Conservation (phyloP, 2,113 vertebrate species). For the Gavialis gangeticus region DNA sequence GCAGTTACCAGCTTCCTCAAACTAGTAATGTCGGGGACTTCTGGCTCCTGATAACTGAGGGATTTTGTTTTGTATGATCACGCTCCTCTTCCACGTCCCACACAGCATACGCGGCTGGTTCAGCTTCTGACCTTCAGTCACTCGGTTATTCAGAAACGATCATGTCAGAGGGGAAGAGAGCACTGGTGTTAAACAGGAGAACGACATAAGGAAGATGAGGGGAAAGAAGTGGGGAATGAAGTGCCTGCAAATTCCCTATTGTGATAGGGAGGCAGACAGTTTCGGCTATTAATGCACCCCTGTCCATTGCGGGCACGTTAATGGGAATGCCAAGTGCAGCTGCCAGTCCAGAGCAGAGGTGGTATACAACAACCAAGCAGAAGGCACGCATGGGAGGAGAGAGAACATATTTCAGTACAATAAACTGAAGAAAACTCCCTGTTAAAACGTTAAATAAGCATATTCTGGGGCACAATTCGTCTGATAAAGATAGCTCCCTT, state of each 20-base stretch:
- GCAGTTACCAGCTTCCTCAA: background rate
- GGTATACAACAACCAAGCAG: background rate
- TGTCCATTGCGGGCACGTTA: background rate
- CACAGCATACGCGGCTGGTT: background rate
- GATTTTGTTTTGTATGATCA: background rate
- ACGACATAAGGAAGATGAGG: background rate
- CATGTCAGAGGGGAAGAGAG: background rate
- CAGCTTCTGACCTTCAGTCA: background rate
- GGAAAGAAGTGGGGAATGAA: background rate
- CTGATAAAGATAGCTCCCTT: too few relatives aligned
- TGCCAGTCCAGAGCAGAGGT: background rate
- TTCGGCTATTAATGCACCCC: fast-evolving
- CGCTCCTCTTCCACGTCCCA: background rate
- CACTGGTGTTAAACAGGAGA: background rate
- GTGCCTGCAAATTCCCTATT: background rate
- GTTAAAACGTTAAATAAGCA: fast-evolving
- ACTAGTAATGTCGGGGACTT: background rate
- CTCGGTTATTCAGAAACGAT: background rate
- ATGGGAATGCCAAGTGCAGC: background rate
- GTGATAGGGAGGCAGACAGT: background rate
- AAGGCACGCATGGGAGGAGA: background rate
- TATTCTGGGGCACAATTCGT: too few relatives aligned
- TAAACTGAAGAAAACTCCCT: background rate
- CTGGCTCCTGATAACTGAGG: background rate
- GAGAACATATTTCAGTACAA: background rate